phyloP scores from a whole-genome alignment of 2,797 vertebrate genomes.

The Semaprochilodus insignis region DNA sequence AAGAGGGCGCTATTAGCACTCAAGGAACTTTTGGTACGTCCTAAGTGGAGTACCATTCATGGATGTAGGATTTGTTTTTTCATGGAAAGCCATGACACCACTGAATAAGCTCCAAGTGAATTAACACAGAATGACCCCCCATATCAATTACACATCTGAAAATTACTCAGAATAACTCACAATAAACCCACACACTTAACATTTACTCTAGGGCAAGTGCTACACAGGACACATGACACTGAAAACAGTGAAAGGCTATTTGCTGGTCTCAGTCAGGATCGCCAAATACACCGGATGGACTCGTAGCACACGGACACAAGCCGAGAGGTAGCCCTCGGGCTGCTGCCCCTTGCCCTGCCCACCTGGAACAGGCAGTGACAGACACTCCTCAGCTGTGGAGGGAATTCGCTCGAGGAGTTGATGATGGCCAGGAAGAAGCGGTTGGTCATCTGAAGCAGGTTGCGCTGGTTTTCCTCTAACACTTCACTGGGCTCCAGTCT shows the following conservation, averaged over 20 bases:
- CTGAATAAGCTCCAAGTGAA: no score
- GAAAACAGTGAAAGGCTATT: neutral
- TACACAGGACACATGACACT: neutral
- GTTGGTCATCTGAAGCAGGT: conserved; percentile 93
- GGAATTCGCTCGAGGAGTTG: conserved; percentile 93
- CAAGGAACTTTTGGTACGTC: no score
- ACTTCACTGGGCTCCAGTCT: conserved; percentile 91
- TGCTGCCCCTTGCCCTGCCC: conserved; percentile 60
- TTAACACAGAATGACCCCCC: neutral
- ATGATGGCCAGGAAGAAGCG: conserved; percentile 98
- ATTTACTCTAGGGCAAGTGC: neutral
- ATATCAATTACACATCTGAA: neutral
- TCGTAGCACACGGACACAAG: neutral
- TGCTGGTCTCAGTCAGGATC: conserved; percentile 1
- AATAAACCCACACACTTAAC: conserved; percentile 62
- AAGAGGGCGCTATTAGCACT: no score
- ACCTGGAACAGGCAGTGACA: conserved; percentile 99
- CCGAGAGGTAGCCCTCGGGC: neutral
- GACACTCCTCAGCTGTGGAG: conserved; percentile 94
- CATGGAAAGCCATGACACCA: no score
- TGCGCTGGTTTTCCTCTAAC: conserved; percentile 93
- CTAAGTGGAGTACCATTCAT: no score
- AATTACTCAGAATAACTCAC: neutral
- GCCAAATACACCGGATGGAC: conserved; percentile 1
- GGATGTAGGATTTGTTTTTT: no score